Conservation (phyloP, 2,113 vertebrate genomes). For the Cottus gobio region DNA sequence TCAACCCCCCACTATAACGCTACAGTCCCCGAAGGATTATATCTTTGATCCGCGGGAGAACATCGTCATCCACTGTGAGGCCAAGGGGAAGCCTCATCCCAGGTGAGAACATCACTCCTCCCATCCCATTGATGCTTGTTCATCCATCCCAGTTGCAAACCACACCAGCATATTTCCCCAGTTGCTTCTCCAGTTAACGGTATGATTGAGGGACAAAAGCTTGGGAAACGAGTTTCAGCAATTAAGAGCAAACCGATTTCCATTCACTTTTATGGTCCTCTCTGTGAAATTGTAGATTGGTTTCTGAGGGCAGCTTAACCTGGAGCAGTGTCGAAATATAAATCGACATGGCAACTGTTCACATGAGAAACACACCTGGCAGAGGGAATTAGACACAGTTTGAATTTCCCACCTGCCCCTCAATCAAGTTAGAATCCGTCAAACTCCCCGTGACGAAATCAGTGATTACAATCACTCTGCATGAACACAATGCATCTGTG, state of each 20-base stretch:
- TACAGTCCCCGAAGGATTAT: constrained; percentile 96
- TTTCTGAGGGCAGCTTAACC: constrained; percentile 30
- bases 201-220: neutral
- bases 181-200: neutral
- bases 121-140: neutral
- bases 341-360: constrained; percentile 54
- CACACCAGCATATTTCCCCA: neutral
- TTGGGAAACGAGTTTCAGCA: neutral
- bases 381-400: constrained; percentile 25
- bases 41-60: constrained; percentile 97
- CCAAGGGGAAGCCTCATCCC: constrained; percentile 96
- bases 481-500: neutral
- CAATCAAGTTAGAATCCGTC: constrained; percentile 4
- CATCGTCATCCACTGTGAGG: constrained; percentile 96
- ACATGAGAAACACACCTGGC: constrained; percentile 45
- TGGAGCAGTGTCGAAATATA: constrained; percentile 35
- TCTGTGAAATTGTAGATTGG: constrained; percentile 14
- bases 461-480: constrained; percentile 5
- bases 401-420: neutral
- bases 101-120: constrained; percentile 81
- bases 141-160: neutral
- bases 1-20: constrained; percentile 95
- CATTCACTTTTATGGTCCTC: neutral
- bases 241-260: constrained; percentile 4
- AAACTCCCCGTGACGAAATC: neutral